Evolutionary conservation across 30 jellyfish, hydroid and myxozoan species (phyloP), one percentile per base, ranked within the genome.

Genomic region (Chironex yamaguchii): DNA sequence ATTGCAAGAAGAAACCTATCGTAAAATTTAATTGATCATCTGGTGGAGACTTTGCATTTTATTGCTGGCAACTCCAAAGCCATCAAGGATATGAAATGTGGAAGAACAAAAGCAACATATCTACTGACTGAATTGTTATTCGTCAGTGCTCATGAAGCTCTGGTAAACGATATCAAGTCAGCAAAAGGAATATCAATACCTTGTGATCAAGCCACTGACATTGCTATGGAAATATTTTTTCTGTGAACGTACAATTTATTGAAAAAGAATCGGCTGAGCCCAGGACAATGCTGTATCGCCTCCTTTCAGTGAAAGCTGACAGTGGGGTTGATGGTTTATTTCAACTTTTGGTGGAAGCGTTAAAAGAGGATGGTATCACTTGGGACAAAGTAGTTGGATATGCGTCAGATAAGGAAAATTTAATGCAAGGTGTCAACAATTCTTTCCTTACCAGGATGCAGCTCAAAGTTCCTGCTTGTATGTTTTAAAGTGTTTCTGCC

Each of bases 141-240:
- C 6, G 64, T 52, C 14, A 25, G 32, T 76, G 76, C 89, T 26
- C 81, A 76, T 31, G 81, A 76, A 32, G 53, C 29, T 11, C 29
- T 49, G 29, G 25, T 32, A 0, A 49, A 64, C 29, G 72, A 79
- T 11, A 81, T 81, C 67, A 64, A 64, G 49, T 58, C 65, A 4
- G 51, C 76, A 25, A 42, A 32, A 35, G 91, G 85, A 26, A 58
- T 81, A 27, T 81, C 91, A 3, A 81, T 64, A n/a, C 65, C 67
- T 50, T 81, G 91, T 35, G 85, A 81, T 20, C 31, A 81, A 71
- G 84, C 91, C 0, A 81, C 91, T 3, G 91, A 81, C 25, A 52
- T 66, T 2, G 36, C 91, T 0, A 65, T 52, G 76, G 28, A 81
- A 67, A 81, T 30, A 13, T 27, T 12, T 29, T 65, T 24, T 81